phyloP scores from a whole-genome alignment of 2,797 vertebrate species.

The Myripristis murdjan region DNA sequence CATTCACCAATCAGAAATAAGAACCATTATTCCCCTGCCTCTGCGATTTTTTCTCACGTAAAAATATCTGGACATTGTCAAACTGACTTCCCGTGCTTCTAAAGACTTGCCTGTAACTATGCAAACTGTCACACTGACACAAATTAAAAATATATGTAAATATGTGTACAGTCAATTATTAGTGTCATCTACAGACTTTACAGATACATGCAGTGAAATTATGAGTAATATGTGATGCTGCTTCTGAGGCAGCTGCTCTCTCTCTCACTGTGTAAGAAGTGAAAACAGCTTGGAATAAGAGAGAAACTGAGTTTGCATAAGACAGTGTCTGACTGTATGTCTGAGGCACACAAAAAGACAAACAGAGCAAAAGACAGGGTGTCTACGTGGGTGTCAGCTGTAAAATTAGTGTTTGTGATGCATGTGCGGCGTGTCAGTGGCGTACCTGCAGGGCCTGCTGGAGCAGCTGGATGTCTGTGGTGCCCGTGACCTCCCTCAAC shows the following conservation, averaged over 20 bases:
- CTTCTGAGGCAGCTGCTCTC: neutral
- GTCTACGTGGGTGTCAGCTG: neutral
- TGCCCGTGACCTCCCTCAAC: slow-evolving; percentile 96
- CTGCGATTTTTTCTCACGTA: too few species aligned
- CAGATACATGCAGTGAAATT: too few species aligned
- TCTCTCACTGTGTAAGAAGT: neutral
- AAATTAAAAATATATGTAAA: too few species aligned
- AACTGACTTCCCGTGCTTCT: too few species aligned
- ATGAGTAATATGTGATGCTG: neutral
- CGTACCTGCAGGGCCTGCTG: slow-evolving; percentile 97
- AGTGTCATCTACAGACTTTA: too few species aligned
- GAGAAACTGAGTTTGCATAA: neutral
- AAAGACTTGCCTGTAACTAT: too few species aligned
- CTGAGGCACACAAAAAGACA: neutral
- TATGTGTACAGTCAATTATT: too few species aligned
- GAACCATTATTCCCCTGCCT: too few species aligned
- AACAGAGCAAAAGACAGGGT: neutral
- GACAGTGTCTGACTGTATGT: neutral
- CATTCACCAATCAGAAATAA: too few species aligned
- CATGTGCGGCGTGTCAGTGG: neutral
- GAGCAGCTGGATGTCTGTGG: slow-evolving; percentile 95
- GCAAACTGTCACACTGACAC: too few species aligned
- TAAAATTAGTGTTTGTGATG: neutral
- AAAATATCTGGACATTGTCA: too few species aligned
- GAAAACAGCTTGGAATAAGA: neutral